A percentile compares a stretch with the other conserved stretches of the same genome.
Evolutionary conservation across 2,113 vertebrate species (phyloP).

Genomic region (Marcusenius ussheri): DNA sequence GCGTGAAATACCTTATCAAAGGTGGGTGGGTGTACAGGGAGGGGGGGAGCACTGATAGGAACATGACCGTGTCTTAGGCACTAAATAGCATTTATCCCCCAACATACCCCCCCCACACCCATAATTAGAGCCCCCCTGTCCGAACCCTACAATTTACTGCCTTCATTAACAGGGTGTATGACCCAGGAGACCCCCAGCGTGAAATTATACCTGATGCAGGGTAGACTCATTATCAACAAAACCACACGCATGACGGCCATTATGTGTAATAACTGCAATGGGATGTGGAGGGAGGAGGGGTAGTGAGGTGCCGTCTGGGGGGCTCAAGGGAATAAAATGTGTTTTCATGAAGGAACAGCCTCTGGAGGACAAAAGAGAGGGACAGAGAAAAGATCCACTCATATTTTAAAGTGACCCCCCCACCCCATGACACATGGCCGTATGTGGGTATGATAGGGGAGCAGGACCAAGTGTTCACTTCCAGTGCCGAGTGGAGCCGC

Average conservation of each 20-base stretch:
- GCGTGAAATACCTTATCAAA: not conserved
- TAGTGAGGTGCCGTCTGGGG: constrained; percentile 34
- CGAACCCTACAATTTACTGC: constrained; percentile 37
- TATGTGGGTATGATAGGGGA: constrained; percentile 32
- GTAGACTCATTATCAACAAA: constrained; percentile 69
- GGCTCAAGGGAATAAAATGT: not conserved
- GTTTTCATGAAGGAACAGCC: constrained; percentile 38
- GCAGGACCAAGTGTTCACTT: constrained; percentile 45
- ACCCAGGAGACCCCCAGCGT: constrained; percentile 50
- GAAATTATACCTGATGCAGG: constrained; percentile 63
- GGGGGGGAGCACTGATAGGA: not conserved
- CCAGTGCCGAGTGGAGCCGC: constrained; percentile 22
- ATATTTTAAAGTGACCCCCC: constrained; percentile 14
- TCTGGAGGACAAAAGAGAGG: constrained; percentile 48
- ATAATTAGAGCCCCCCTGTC: constrained; percentile 45
- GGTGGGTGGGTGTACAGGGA: not conserved
- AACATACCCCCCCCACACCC: constrained; percentile 36
- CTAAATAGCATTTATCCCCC: constrained; percentile 40
- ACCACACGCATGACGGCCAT: constrained; percentile 64
- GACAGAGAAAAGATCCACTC: constrained; percentile 20
- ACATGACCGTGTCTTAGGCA: constrained; percentile 29
- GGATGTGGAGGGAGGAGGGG: constrained; percentile 37
- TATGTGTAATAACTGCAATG: constrained; percentile 64
- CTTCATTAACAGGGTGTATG: constrained; percentile 51
- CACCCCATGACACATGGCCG: constrained; percentile 31